A percentile compares a stretch with the other conserved stretches of the same genome.
phyloP scores from a whole-genome alignment of 2,888 invertebrate genomes.

The Dryadula phaetusa region DNA sequence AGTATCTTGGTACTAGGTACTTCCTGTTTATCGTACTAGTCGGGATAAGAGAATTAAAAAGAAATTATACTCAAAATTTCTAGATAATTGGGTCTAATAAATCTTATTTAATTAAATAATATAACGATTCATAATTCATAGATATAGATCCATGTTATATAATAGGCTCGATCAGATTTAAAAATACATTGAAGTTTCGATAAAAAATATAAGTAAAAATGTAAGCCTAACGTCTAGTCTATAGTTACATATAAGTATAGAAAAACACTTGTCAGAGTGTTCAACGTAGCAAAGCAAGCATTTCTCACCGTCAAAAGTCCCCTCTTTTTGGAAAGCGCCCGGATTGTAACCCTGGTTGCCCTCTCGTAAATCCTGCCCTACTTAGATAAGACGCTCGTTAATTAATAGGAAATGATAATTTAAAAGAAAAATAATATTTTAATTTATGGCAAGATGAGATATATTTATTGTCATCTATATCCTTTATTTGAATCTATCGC shows the following conservation, averaged over 20 bases:
- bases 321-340: not conserved
- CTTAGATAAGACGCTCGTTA: slow-evolving; percentile 7
- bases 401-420: not conserved
- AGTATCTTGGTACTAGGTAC: too few relatives aligned
- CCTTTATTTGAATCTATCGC: not conserved
- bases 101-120: not conserved
- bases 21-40: too few relatives aligned
- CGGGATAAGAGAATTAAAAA: too few relatives aligned
- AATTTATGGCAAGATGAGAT: not conserved
- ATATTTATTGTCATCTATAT: not conserved
- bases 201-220: too few relatives aligned
- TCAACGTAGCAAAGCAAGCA: slow-evolving; percentile 5
- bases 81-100: slow-evolving; percentile 14
- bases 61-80: slow-evolving; percentile 26
- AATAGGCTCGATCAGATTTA: not conserved
- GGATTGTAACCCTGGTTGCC: slow-evolving; percentile 6
- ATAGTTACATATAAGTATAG: not conserved
- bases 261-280: not conserved
- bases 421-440: not conserved
- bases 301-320: slow-evolving; percentile 13
- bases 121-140: not conserved
- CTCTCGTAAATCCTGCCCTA: slow-evolving; percentile 17
- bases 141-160: too few relatives aligned
- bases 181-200: not conserved
- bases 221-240: too few relatives aligned